Conservation (phyloP, 1,140 invertebrate genomes). For the Conus betulinus region DNA sequence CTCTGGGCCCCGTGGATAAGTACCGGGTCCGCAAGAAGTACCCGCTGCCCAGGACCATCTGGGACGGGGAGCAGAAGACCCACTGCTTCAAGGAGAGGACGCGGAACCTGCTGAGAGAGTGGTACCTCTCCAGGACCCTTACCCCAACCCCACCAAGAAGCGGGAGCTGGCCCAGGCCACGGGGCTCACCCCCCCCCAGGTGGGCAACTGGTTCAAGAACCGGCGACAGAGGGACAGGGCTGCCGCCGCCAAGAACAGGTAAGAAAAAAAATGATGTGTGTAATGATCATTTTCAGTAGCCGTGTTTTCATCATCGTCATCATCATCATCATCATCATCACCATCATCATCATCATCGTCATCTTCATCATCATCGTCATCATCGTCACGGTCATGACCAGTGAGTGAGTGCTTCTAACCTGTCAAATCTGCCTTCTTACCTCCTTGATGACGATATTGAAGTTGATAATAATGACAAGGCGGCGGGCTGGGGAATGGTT, state of each 20-base stretch:
- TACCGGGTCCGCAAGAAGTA: slow-evolving; percentile 99
- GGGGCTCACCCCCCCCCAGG: slow-evolving; percentile 98
- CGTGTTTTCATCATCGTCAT: background rate
- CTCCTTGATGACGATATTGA: too few relatives aligned
- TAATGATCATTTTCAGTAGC: background rate
- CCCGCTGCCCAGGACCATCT: slow-evolving; percentile 97
- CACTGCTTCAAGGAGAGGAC: slow-evolving; percentile 99
- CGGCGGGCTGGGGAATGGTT: too few relatives aligned
- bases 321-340: background rate
- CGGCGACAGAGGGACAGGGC: slow-evolving; percentile 97
- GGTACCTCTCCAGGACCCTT: slow-evolving; percentile 93
- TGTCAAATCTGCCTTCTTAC: too few relatives aligned
- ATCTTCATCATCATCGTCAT: too few relatives aligned
- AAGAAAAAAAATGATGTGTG: slow-evolving; percentile 31
- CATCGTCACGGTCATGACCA: too few relatives aligned
- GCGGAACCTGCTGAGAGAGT: slow-evolving; percentile 94
- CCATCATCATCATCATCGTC: background rate
- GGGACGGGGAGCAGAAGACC: slow-evolving; percentile 99
- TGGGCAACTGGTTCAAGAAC: slow-evolving; percentile 99
- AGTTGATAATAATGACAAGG: too few relatives aligned
- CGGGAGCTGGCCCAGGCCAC: slow-evolving; percentile 97
- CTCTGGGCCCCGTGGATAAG: slow-evolving; percentile 98
- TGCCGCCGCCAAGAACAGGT: slow-evolving; percentile 99
- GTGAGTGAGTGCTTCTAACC: too few relatives aligned
- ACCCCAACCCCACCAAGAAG: slow-evolving; percentile 99